A percentile compares a stretch with the other conserved stretches of the same genome.
phyloP scores from a whole-genome alignment of 2,888 invertebrate species.

The Psococerastis gibbosa region DNA sequence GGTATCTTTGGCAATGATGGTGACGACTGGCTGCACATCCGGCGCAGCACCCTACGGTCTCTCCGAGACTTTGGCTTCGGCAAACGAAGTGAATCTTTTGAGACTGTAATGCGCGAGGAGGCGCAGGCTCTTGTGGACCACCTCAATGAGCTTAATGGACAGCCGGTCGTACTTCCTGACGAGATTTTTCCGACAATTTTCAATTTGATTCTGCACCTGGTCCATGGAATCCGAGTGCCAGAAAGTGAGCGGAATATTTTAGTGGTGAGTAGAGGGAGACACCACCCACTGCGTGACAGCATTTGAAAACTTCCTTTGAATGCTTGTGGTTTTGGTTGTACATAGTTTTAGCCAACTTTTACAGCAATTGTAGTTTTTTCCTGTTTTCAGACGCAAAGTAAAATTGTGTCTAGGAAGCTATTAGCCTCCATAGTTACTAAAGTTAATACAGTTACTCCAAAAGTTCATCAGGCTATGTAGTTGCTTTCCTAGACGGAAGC shows the following conservation, averaged over 20 bases:
- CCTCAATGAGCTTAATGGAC: slow-evolving; percentile 21
- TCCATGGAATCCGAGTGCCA: neutral
- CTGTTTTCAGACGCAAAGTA: too few species aligned
- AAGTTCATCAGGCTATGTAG: too few species aligned
- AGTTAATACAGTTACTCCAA: too few species aligned
- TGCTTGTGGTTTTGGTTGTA: too few species aligned
- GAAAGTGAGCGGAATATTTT: neutral
- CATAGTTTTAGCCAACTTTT: too few species aligned
- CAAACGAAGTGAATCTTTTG: slow-evolving; percentile 34
- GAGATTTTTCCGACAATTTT: neutral
- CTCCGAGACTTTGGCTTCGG: slow-evolving; percentile 51
- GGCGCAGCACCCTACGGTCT: slow-evolving; percentile 42
- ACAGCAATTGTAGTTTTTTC: too few species aligned
- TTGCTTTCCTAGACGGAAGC: too few species aligned
- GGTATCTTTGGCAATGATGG: slow-evolving; percentile 49
- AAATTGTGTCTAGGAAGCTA: too few species aligned
- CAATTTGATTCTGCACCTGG: neutral
- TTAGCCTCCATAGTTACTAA: too few species aligned
- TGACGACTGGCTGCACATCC: slow-evolving; percentile 40
- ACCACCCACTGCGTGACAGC: too few species aligned
- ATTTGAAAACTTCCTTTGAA: too few species aligned
- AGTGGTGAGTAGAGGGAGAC: too few species aligned
- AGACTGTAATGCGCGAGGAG: slow-evolving; percentile 30
- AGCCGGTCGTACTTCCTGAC: neutral
- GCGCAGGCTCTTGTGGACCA: slow-evolving; percentile 28